phyloP scores from a whole-genome alignment of 2,113 vertebrate species.

The Mobula hypostoma region DNA sequence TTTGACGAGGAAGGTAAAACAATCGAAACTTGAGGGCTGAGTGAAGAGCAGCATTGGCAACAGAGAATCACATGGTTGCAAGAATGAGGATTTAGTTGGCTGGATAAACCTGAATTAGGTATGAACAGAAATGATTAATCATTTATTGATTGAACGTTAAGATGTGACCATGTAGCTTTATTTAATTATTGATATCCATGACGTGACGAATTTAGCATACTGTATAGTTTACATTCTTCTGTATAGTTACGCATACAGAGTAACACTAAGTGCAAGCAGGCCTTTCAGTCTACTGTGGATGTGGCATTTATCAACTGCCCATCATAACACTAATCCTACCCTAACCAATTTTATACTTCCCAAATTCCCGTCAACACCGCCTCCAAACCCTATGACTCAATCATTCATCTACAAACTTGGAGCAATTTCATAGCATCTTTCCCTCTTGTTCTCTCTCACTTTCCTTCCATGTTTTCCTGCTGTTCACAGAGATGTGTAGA shows the following conservation, averaged over 20 bases:
- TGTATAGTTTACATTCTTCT: not conserved
- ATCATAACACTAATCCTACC: too few species aligned
- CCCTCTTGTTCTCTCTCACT: not conserved
- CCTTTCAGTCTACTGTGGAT: too few species aligned
- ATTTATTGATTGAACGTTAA: slow-evolving; percentile 19
- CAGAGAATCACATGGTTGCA: not conserved
- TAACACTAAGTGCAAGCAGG: too few species aligned
- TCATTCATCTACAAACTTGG: too few species aligned
- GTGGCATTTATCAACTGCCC: too few species aligned
- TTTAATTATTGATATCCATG: slow-evolving; percentile 21
- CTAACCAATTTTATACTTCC: too few species aligned
- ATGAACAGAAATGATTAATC: not conserved
- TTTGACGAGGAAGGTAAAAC: not conserved
- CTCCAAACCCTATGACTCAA: too few species aligned
- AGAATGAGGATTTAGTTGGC: not conserved
- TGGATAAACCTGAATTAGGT: slow-evolving; percentile 8
- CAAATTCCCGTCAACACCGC: too few species aligned
- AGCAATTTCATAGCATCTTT: too few species aligned
- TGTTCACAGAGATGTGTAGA: not conserved
- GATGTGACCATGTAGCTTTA: slow-evolving; percentile 5
- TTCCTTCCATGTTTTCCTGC: not conserved
- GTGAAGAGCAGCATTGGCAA: not conserved
- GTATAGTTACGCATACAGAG: not conserved
- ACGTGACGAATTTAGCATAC: not conserved
- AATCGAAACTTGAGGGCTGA: not conserved